Evolutionary conservation across 2,797 vertebrate genomes (phyloP), one percentile per base, ranked within the genome.

Genomic region (Labeo calbasu): DNA sequence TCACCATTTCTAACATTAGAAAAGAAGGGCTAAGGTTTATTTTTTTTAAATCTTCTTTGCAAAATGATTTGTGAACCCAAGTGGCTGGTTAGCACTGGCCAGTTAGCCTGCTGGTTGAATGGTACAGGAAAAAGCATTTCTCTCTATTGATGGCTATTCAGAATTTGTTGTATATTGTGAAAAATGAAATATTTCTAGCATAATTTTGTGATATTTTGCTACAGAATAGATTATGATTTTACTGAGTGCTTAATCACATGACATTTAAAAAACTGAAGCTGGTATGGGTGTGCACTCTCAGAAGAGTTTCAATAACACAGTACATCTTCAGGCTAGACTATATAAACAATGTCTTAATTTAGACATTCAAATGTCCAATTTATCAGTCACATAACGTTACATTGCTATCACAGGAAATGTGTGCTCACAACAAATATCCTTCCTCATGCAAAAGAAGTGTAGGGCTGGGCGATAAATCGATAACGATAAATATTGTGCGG

Each of bases 231-330:
- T 57, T 9, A 40, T 23, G 0, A 75, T 36, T 55, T 75, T 55
- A 36, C 5, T 7, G 9, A 73, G 17, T 36, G 48, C 21, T 75
- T 57, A 21, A 55, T 57, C 32, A n/a, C 28, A 36, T 14, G 28
- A 5, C 28, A 8, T 55, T 75, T n/a, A 75, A 55, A 36, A 57
- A n/a, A 69, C 15, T 36, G 19, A 53, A 10, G 21, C 73, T 71
- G 68, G 48, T 36, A 82, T 46, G 36, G 36, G 43, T 77, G n/a
- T 83, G 43, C 57, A 32, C 36, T 77, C n/a, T 25, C 75, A 84
- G 28, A 83, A 84, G 81, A 82, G 78, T 77, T 63, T 71, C 78
- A 70, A 81, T 87, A 88, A 69, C 50, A 63, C 51, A 78, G 9
- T 50, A 36, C 53, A 32, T 65, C 25, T 65, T 79, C 71, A 76